A percentile compares a stretch with the other conserved stretches of the same genome.
Evolutionary conservation across 2,888 invertebrate species (phyloP).

Genomic region (Pseudoips prasinana): DNA sequence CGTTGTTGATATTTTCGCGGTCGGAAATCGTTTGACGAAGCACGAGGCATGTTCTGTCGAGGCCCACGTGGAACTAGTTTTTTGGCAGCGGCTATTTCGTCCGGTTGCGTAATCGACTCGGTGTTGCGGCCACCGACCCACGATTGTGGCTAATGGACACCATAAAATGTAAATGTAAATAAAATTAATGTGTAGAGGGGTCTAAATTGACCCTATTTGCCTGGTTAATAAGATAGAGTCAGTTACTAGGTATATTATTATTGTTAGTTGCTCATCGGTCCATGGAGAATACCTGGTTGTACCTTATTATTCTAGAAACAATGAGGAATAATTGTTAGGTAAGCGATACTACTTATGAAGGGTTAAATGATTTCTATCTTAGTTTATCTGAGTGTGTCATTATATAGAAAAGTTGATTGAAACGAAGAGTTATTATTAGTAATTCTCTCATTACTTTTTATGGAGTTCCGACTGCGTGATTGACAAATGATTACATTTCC

Average conservation of each 20-base stretch:
- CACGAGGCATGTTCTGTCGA: constrained; percentile 43
- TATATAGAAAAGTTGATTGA: too few relatives aligned
- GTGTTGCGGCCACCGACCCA: constrained; percentile 61
- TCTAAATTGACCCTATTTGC: constrained; percentile 32
- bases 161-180: constrained; percentile 71
- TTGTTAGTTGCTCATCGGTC: constrained; percentile 20
- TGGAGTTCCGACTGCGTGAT: constrained; percentile 68
- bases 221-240: too few relatives aligned
- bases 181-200: constrained; percentile 58
- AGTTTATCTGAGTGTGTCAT: too few relatives aligned
- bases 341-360: too few relatives aligned
- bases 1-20: constrained; percentile 3
- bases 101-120: constrained; percentile 66
- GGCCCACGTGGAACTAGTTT: constrained; percentile 72
- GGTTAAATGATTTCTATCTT: too few relatives aligned
- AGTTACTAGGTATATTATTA: too few relatives aligned
- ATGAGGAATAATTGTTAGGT: too few relatives aligned
- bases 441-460: constrained; percentile 49
- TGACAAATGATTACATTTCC: constrained; percentile 72
- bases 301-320: too few relatives aligned
- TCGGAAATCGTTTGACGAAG: constrained; percentile 10
- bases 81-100: constrained; percentile 68
- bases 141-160: constrained; percentile 52
- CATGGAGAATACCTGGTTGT: constrained; percentile 12
- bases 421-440: constrained; percentile 26